A percentile compares a stretch with the other conserved stretches of the same genome.
phyloP scores from a whole-genome alignment of 1,140 invertebrate species.

The Dermatophagoides farinae region DNA sequence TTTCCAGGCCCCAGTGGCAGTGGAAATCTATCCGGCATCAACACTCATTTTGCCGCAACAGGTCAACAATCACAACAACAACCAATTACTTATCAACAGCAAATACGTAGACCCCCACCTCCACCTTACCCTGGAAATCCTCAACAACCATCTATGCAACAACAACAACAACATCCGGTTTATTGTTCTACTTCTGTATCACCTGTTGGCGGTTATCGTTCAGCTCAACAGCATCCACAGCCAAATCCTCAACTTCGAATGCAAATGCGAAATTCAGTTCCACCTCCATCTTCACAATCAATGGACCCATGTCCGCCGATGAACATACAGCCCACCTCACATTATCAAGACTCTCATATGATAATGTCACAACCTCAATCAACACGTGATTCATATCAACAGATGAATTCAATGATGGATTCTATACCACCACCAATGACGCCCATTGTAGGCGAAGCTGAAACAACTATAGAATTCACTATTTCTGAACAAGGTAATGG shows the following conservation, averaged over 20 bases:
- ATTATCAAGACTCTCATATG: background rate
- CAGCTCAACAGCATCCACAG: constrained; percentile 6
- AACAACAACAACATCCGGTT: constrained; percentile 17
- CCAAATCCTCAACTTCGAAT: constrained; percentile 14
- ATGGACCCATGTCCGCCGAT: constrained; percentile 16
- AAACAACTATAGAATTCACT: constrained; percentile 10
- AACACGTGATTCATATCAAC: background rate
- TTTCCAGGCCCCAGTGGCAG: too few relatives aligned
- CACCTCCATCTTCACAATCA: constrained; percentile 21
- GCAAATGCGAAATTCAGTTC: background rate
- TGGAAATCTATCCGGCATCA: too few relatives aligned
- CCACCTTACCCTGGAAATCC: constrained; percentile 14
- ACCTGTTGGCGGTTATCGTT: constrained; percentile 21
- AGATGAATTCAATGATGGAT: background rate
- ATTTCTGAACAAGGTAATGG: constrained; percentile 14
- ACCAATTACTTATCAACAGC: constrained; percentile 3
- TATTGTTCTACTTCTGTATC: constrained; percentile 32
- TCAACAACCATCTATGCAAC: constrained; percentile 12
- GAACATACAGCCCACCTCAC: background rate
- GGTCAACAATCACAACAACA: constrained; percentile 9
- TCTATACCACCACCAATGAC: background rate
- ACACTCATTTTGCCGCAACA: constrained; percentile 15
- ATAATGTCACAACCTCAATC: background rate
- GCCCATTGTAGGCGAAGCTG: constrained; percentile 14
- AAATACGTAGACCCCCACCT: constrained; percentile 10